Percentiles rank a stretch among this genome's conserved stretches.
phyloP scores from a whole-genome alignment of 1,140 invertebrate species.

The Stegodyphus dumicola region DNA sequence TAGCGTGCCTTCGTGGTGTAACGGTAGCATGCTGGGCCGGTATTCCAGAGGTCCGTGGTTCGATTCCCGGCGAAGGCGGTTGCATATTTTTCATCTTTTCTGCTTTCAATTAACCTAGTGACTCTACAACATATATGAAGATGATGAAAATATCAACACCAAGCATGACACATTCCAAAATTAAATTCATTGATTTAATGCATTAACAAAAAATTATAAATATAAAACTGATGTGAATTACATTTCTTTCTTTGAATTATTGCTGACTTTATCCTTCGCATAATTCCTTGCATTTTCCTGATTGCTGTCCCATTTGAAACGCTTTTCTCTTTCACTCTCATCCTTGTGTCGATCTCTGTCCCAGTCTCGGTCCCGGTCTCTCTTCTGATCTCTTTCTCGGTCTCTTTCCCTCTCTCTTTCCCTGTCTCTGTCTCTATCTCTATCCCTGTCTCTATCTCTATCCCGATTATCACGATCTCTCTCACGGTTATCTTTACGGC shows the following conservation, averaged over 20 bases:
- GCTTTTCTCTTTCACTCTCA: conserved; percentile 20
- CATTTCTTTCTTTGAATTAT: conserved; percentile 36
- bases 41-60: no score
- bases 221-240: neutral
- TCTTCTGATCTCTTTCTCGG: conserved; percentile 15
- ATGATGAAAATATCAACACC: no score
- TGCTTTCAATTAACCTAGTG: no score
- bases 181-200: no score
- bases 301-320: conserved; percentile 12
- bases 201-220: no score
- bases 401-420: conserved; percentile 54
- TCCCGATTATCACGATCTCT: conserved; percentile 15
- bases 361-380: conserved; percentile 10
- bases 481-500: neutral
- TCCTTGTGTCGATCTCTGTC: neutral
- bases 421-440: conserved; percentile 13
- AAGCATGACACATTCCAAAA: no score
- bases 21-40: no score
- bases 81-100: no score
- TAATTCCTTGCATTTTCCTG: conserved; percentile 33
- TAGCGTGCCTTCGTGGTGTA: no score
- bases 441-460: neutral
- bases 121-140: no score
- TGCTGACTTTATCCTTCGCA: conserved; percentile 27
- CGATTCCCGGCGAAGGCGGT: no score